Evolutionary conservation across 2,113 vertebrate genomes (phyloP), one percentile per base, ranked within the genome.

Genomic region (Lepisosteus osseus): DNA sequence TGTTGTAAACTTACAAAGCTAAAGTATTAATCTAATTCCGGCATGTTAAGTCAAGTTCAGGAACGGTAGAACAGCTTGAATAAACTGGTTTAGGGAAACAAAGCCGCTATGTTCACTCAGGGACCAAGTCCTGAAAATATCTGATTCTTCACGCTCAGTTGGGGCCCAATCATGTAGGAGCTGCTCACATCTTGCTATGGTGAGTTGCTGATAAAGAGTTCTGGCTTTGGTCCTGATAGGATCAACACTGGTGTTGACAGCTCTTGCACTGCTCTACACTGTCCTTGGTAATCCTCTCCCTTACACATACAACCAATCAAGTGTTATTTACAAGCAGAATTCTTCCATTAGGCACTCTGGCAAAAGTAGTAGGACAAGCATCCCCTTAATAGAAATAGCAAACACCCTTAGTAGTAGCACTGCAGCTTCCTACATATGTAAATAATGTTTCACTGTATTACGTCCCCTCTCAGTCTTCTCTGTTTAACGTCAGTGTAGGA

Each of bases 121-220:
- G 13, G 14, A 8, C 57, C 57, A 5, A 59, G 14, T 59, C 44
- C 43, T 64, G 3, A n/a, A 63, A 17, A 65, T 45, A 63, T 70
- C 17, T 2, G 61, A 54, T 71, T 54, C 69, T 64, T 62, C 61
- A 54, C 15, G 17, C 44, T 40, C 54, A 9, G 12, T 51, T 54
- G 61, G 44, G 62, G 62, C 5, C 44, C 44, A 71, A 71, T 63
- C 59, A 29, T 12, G 44, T 54, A 40, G 17, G 69, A 14, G 44
- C 62, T 63, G 47, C 41, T 71, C 45, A 71, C 13, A 64, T 71
- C 61, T 40, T 71, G 45, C 61, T 44, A 62, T 7, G 29, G 17
- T 44, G 44, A 51, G 29, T 13, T 6, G 29, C 69, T 64, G 44
- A 54, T n/a, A 51, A 64, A 43, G 40, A 71, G 45, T 1, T 7